Evolutionary conservation across 2,797 vertebrate species (phyloP).

Genomic region (Setipinna tenuifilis): DNA sequence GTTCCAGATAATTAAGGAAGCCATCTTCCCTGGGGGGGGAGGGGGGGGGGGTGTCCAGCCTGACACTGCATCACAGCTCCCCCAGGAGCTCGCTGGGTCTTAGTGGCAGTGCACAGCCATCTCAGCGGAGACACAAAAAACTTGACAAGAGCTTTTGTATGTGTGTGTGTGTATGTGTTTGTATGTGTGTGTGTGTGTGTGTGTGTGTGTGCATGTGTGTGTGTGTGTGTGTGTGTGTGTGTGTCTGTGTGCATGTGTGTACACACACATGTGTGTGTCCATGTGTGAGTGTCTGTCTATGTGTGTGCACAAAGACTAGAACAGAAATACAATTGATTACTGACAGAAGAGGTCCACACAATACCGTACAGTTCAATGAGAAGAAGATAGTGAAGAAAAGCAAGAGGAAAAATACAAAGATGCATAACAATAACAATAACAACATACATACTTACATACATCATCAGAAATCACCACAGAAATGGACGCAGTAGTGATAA

Average conservation of each 20-base stretch:
- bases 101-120: no score
- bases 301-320: no score
- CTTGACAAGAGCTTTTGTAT: not conserved
- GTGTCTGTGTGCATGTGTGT: not conserved
- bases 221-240: not conserved
- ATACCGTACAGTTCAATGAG: no score
- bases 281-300: not conserved
- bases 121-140: no score
- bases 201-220: constrained; percentile 12
- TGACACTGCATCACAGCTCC: constrained; percentile 47
- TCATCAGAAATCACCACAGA: no score
- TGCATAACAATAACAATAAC: no score
- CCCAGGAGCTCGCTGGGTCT: not conserved
- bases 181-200: constrained; percentile 22
- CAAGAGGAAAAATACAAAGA: no score
- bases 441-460: no score
- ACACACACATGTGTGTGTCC: not conserved
- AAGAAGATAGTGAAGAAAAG: no score
- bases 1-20: constrained; percentile 45
- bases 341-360: no score
- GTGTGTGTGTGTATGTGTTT: constrained; percentile 19
- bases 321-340: no score
- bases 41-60: constrained; percentile 50
- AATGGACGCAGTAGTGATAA: no score
- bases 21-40: constrained; percentile 46